Base-by-base conservation (phyloP, 2,113 vertebrate species). In the Osmerus mordax region DNA sequence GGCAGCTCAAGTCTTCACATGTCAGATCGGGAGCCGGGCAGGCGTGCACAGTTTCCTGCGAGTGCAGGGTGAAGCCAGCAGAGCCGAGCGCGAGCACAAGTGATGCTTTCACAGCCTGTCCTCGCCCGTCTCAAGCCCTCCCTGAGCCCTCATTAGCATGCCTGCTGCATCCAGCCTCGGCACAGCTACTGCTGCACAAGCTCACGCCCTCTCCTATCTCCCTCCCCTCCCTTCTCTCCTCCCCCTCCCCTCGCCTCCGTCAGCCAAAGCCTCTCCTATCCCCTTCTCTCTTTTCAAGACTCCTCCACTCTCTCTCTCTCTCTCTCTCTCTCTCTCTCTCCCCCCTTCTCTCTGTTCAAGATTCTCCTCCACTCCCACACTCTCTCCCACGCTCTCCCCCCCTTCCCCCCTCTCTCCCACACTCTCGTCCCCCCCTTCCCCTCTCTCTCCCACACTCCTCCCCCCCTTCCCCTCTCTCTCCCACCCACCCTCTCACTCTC, bases 71-170 rank as follows among this genome's bases (percentile, higher is more conserved):
- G 82, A 86, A 87, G 87, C 87, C 89, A 88, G 87, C 90, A 91
- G 89, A 90, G 86, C 84, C 64, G 78, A 89, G 87, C 78, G 78
- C 66, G 80, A 87, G 86, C 89, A 92, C 91, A 92, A 92, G 89
- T 81, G 88, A 83, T 81, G 91, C 90, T 90, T 93, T 92, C 88
- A 91, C 84, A 85, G 86, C 76, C 87, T 81, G 84, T 86, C 80
- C 86, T 78, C 81, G 83, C 81, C 83, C 76, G 72, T 84, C 87
- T 83, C 80, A 87, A 89, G 78, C 81, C 82, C 80, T 85, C 86
- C 87, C 85, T 76, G 41, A 79, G 86, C 76, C 78, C 85, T 90
- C 86, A 93, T 93, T 91, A 89, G 88, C 89, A 92, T 91, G 88
- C 90, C 79, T 83, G 75, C 82, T 87, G 88, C 89, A 82, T 88